Percentiles rank a stretch among this genome's conserved stretches.
phyloP scores from a whole-genome alignment of 1,140 invertebrate genomes.

The Argopecten irradians region DNA sequence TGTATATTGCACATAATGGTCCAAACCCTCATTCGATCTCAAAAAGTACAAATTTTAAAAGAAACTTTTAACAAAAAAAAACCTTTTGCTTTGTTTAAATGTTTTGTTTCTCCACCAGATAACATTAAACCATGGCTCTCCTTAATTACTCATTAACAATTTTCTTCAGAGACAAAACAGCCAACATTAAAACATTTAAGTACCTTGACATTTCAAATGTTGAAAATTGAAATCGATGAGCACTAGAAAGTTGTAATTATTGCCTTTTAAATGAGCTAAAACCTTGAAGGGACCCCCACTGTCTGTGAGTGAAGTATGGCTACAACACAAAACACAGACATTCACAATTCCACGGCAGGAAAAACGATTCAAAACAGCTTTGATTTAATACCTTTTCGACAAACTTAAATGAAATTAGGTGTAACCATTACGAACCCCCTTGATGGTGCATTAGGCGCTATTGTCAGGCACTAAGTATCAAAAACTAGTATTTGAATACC shows the following conservation, averaged over 20 bases:
- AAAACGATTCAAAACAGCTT: constrained; percentile 1
- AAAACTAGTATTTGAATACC: not conserved
- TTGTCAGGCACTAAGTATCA: not conserved
- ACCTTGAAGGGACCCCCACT: not conserved
- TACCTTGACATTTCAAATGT: not conserved
- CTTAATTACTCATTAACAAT: not conserved
- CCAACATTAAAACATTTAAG: not conserved
- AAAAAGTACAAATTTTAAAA: not conserved
- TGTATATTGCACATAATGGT: too few relatives aligned
- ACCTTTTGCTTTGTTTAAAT: not conserved
- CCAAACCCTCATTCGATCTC: too few relatives aligned
- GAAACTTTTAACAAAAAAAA: not conserved
- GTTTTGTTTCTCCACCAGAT: not conserved
- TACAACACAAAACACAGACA: not conserved
- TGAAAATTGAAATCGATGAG: constrained; percentile 10
- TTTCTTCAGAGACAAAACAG: not conserved
- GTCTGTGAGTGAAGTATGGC: not conserved
- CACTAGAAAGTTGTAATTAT: not conserved
- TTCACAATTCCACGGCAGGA: not conserved
- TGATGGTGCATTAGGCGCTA: not conserved
- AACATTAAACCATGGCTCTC: not conserved
- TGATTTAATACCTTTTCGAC: not conserved
- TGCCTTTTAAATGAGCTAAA: not conserved
- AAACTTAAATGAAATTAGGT: constrained; percentile 23
- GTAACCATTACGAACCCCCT: not conserved